Base-by-base conservation (phyloP, 2,113 vertebrate genomes). In the Eidolon helvum region DNA sequence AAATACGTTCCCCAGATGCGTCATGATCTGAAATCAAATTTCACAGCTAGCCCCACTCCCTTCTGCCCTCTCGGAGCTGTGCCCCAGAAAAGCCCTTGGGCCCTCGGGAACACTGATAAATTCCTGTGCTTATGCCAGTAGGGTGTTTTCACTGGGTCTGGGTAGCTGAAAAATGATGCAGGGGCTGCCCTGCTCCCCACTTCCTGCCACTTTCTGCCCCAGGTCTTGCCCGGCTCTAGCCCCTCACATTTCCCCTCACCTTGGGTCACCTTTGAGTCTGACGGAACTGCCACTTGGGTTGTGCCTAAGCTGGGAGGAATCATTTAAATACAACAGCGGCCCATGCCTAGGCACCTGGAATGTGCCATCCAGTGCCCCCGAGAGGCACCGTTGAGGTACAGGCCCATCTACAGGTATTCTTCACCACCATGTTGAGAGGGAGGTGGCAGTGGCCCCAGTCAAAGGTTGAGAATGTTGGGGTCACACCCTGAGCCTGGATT, bases 11-110 rank as follows among this genome's bases (percentile, higher is more conserved):
- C 78, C 66, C 28, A 65, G 69, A 48, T 80, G 65, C 16, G 1
- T 75, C 83, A 40, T n/a, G 40, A 83, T n/a, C 83, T 63, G 61
- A 95, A 96, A 63, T 83, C 45, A 43, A 35, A 9, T 69, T 84
- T 75, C 59, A 71, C 45, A 68, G 91, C 85, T 22, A 10, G 38
- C 10, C 24, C 35, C 7, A 10, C 43, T 35, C 40, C 50, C 53
- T 63, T 12, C 12, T 3, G 35, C 68, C 59, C 24, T 78, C 28
- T 26, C 19, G 0, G 24, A 71, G 61, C 84, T 71, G 33, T n/a
- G 48, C 68, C 82, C 59, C 57, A 59, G 72, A 9, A 22, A 15
- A 63, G 55, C 61, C 30, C 30, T 48, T 57, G 90, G 30, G 28
- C 43, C 35, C 77, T 80, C 0, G 2, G 77, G 66, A 75, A 28